Evolutionary conservation across 2,797 vertebrate genomes (phyloP).

Genomic region (Steatocranus sp.): DNA sequence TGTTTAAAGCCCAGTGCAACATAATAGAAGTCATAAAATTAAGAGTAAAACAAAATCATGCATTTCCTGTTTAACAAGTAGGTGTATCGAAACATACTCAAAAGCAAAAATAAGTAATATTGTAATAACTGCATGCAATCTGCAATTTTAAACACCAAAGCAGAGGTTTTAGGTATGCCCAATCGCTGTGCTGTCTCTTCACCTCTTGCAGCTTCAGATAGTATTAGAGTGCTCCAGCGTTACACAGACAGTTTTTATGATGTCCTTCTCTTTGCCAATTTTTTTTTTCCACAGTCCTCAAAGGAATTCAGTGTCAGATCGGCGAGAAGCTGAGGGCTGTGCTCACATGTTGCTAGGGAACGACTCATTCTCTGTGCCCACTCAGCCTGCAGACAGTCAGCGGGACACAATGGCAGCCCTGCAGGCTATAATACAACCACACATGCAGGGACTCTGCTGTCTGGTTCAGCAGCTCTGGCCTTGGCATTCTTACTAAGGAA

Average conservation of each 20-base stretch:
- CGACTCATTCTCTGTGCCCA: conserved; percentile 61
- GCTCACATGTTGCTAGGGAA: conserved; percentile 74
- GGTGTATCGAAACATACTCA: neutral
- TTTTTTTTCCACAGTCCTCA: conserved; percentile 26
- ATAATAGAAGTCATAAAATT: neutral
- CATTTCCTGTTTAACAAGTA: neutral
- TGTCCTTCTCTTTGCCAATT: conserved; percentile 10
- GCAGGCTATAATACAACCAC: conserved; percentile 28
- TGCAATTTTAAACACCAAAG: neutral
- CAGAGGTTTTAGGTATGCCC: neutral
- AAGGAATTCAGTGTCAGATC: conserved; percentile 59
- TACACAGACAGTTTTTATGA: neutral
- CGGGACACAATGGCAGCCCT: conserved; percentile 54
- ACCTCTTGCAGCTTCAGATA: neutral
- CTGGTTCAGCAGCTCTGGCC: conserved; percentile 10
- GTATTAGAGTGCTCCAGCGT: neutral
- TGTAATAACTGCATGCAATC: neutral
- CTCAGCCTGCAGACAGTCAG: conserved; percentile 61
- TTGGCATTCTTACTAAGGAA: neutral
- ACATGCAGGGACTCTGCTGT: conserved; percentile 18
- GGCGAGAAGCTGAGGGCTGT: conserved; percentile 43
- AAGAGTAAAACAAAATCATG: neutral
- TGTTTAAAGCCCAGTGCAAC: neutral
- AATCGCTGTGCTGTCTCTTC: neutral
- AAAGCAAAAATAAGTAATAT: neutral